Percentiles rank a stretch among this genome's conserved stretches.
Conservation (phyloP, 2,113 vertebrate species). For the Podarcis muralis region DNA sequence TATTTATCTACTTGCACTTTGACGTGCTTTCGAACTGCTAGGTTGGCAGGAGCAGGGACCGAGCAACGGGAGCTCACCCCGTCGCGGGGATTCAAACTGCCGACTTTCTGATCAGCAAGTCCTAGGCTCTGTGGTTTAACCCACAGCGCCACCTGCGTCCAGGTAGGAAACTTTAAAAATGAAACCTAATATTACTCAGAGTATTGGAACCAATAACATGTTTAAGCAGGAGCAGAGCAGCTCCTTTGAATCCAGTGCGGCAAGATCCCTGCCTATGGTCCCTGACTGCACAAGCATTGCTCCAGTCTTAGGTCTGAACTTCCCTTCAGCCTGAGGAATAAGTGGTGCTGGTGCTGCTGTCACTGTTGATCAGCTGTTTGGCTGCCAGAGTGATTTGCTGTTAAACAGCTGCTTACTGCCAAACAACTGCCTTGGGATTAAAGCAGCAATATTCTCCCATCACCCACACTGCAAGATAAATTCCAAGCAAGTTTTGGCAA, state of each 20-base stretch:
- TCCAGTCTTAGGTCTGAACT: not conserved
- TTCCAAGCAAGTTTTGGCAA: not conserved
- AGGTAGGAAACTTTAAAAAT: slow-evolving; percentile 65
- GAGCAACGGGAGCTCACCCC: too few relatives aligned
- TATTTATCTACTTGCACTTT: too few relatives aligned
- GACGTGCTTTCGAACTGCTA: too few relatives aligned
- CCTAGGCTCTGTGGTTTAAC: too few relatives aligned
- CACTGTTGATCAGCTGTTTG: slow-evolving; percentile 4
- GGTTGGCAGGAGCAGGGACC: too few relatives aligned
- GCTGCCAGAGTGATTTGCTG: not conserved
- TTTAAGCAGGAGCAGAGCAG: not conserved
- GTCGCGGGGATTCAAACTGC: too few relatives aligned
- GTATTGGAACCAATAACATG: not conserved
- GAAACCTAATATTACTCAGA: slow-evolving; percentile 36
- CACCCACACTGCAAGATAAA: not conserved
- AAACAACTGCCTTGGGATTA: not conserved
- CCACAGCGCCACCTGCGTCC: not conserved
- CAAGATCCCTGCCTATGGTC: not conserved
- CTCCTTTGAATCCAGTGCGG: not conserved
- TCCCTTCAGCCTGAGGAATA: not conserved
- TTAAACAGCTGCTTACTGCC: not conserved
- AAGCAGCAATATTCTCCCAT: not conserved
- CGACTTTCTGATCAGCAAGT: too few relatives aligned
- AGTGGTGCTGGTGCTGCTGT: not conserved
- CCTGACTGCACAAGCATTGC: not conserved